Base-by-base conservation (phyloP, 2,113 vertebrate species). In the Pseudorhombus dupliciocellatus region DNA sequence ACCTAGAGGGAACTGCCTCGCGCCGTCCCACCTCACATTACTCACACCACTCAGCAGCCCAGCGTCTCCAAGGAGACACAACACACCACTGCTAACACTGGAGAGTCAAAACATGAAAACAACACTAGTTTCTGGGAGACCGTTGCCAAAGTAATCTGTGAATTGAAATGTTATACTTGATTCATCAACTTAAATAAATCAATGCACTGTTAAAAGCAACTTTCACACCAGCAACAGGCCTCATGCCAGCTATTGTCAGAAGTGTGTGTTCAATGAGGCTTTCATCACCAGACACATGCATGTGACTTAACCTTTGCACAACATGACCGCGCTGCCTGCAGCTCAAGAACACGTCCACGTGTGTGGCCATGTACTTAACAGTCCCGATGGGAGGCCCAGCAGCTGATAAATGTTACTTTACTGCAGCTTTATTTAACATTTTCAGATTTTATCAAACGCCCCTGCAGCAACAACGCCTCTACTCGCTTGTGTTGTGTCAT, bases 41-140 rank as follows among this genome's bases (percentile, higher is more conserved):
- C 77, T 79, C 80, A 69, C 28, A 58, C n/a, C 75, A 58, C 60
- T 70, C 53, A 28, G 44, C 63, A 48, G 62, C 59, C 1, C 28
- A 2, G 50, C 6, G 37, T 89, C 59, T 55, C 87, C 86, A 55
- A 2, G 81, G 87, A 79, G 52, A 90, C 77, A 66, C 70, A 83
- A 79, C 60, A 80, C 40, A 44, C 37, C 21, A 18, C 62, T 31
- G 37, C 60, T 7, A 73, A 71, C 72, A 54, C 21, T 34, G n/a
- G 21, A 15, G 37, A 44, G 8, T 60, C 26, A 4, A 16, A 57
- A 59, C 5, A 52, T 52, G 37, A 67, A 53, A 53, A 66, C 42
- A 70, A 46, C 10, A 8, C 51, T 60, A 1, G 70, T 79, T 30
- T 63, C 71, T 44, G 15, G 46, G 80, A 56, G 42, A 75, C 74